phyloP scores from a whole-genome alignment of 2,888 invertebrate species.

The Heliconius erato region DNA sequence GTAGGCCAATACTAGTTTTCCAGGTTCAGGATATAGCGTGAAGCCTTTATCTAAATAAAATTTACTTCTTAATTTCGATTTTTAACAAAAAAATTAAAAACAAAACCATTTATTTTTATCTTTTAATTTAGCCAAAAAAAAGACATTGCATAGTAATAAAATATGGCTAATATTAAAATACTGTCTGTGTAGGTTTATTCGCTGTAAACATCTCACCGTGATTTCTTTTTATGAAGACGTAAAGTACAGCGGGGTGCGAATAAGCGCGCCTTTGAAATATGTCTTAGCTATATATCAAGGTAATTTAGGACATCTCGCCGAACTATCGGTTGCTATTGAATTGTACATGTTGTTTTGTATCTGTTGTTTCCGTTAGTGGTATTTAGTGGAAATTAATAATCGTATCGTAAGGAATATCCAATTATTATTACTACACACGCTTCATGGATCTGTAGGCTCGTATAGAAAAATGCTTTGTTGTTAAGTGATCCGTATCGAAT shows the following conservation, averaged over 20 bases:
- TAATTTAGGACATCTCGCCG: constrained; percentile 43
- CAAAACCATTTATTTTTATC: too few species aligned
- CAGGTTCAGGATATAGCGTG: neutral
- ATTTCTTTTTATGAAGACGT: constrained; percentile 68
- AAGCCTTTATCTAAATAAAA: neutral
- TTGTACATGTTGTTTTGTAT: constrained; percentile 22
- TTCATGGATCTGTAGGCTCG: constrained; percentile 31
- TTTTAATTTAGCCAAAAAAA: neutral
- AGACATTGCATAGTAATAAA: neutral
- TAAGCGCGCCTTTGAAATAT: constrained; percentile 44
- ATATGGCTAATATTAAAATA: constrained; percentile 32
- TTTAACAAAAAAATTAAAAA: neutral
- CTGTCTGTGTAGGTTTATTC: constrained; percentile 13
- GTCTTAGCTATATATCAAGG: constrained; percentile 42
- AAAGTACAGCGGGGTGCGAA: constrained; percentile 52
- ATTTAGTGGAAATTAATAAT: neutral
- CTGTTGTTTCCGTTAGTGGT: neutral
- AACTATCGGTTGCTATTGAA: constrained; percentile 47
- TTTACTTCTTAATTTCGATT: neutral
- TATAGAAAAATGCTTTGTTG: constrained; percentile 39
- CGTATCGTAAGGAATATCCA: constrained; percentile 13
- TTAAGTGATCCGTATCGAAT: constrained; percentile 31
- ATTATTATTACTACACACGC: constrained; percentile 29
- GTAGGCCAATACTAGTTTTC: too few species aligned
- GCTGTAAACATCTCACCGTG: constrained; percentile 51